These are phyloP conservation scores for Beris chalybata DNA, from an alignment of 2,888 invertebrate species.

Conservation along the genomic window DNA sequence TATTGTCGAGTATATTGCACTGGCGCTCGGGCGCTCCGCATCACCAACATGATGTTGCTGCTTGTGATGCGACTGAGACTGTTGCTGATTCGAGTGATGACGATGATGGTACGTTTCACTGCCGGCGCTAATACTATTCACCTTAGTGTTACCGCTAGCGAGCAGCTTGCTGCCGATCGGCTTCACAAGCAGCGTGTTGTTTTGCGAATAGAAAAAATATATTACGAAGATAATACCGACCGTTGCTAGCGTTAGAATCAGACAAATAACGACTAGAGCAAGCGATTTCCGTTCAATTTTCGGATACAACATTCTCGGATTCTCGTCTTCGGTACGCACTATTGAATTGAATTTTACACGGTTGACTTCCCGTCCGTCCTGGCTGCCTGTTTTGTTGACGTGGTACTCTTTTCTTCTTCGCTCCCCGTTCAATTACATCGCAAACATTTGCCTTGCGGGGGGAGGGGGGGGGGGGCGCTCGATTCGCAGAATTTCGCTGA, in stretches of 20 bases:
- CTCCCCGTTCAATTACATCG: too few relatives aligned
- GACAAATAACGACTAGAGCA: conserved; percentile 41
- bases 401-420: too few relatives aligned
- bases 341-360: too few relatives aligned
- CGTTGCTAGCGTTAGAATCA: conserved; percentile 42
- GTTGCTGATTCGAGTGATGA: neutral
- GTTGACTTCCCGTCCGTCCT: too few relatives aligned
- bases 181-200: neutral
- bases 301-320: conserved; percentile 27
- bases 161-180: neutral
- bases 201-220: conserved; percentile 38
- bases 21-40: too few relatives aligned
- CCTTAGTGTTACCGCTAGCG: neutral
- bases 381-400: too few relatives aligned
- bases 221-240: conserved; percentile 41
- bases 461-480: too few relatives aligned
- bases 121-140: neutral
- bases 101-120: neutral
- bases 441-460: too few relatives aligned
- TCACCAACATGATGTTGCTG: neutral
- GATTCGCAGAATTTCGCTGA: too few relatives aligned
- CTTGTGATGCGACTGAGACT: neutral
- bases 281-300: conserved; percentile 43
- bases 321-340: too few relatives aligned
- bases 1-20: too few relatives aligned